phyloP scores from a whole-genome alignment of 2,888 invertebrate genomes.

The Unio delphinus region DNA sequence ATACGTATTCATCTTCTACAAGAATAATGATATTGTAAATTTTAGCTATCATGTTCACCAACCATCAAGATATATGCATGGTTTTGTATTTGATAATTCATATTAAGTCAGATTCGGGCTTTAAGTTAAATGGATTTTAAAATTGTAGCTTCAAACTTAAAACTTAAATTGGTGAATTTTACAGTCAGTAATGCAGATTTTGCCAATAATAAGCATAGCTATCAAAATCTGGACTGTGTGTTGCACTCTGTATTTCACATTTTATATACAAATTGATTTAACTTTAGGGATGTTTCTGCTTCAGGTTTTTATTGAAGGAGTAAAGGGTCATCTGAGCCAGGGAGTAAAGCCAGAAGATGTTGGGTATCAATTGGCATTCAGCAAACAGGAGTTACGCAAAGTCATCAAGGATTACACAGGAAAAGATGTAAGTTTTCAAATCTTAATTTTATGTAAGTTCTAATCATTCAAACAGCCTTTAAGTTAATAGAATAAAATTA shows the following conservation, averaged over 20 bases:
- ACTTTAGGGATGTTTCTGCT: constrained; percentile 47
- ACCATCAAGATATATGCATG: no score
- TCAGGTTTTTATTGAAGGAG: constrained; percentile 96
- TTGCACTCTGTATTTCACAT: no score
- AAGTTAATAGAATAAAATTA: no score
- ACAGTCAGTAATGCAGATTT: background rate
- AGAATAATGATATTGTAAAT: no score
- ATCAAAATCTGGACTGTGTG: background rate
- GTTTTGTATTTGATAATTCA: no score
- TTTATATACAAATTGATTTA: background rate
- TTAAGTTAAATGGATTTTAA: no score
- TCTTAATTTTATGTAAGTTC: background rate
- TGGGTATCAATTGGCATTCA: constrained; percentile 96
- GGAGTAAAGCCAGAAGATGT: constrained; percentile 98
- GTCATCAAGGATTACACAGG: constrained; percentile 95
- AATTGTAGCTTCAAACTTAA: no score
- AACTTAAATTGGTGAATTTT: no score
- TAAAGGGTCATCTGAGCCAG: constrained; percentile 91
- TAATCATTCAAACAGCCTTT: no score
- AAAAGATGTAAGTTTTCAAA: constrained; percentile 77
- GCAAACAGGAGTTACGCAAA: constrained; percentile 95
- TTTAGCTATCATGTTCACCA: no score
- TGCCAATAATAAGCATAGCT: background rate
- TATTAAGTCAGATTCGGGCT: no score
- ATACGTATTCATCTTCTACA: no score